Evolutionary conservation across 2,113 vertebrate species (phyloP).

Genomic region (Pyxicephalus adspersus): DNA sequence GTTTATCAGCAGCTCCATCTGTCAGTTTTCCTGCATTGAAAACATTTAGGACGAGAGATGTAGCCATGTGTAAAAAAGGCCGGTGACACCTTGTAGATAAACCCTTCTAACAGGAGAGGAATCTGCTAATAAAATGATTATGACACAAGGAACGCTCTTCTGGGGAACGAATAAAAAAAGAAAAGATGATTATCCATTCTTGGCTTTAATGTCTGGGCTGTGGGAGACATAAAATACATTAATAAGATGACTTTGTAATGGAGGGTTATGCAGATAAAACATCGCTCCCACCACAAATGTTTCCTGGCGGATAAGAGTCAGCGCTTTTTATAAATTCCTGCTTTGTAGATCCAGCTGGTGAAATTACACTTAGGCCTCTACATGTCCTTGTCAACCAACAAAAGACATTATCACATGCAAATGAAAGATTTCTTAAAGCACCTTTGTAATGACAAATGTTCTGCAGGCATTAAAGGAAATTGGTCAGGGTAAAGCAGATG

Average conservation of each 20-base stretch:
- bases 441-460: no score
- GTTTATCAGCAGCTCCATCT: not conserved
- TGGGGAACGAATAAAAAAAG: no score
- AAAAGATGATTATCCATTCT: not conserved
- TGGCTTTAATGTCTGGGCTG: not conserved
- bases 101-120: no score
- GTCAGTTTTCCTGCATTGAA: not conserved
- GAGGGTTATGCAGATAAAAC: not conserved
- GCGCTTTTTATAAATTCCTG: not conserved
- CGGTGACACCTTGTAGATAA: no score
- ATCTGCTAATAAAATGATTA: no score
- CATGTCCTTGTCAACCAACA: not conserved
- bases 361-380: not conserved
- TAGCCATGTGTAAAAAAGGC: not conserved
- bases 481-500: no score
- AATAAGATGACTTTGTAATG: not conserved
- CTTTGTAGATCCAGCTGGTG: not conserved
- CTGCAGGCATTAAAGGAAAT: no score
- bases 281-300: not conserved
- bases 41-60: not conserved
- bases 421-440: no score
- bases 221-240: not conserved
- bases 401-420: not conserved
- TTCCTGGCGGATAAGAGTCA: not conserved
- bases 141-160: no score